phyloP scores from a whole-genome alignment of 2,888 invertebrate species.

The Drosophila aldrichi region DNA sequence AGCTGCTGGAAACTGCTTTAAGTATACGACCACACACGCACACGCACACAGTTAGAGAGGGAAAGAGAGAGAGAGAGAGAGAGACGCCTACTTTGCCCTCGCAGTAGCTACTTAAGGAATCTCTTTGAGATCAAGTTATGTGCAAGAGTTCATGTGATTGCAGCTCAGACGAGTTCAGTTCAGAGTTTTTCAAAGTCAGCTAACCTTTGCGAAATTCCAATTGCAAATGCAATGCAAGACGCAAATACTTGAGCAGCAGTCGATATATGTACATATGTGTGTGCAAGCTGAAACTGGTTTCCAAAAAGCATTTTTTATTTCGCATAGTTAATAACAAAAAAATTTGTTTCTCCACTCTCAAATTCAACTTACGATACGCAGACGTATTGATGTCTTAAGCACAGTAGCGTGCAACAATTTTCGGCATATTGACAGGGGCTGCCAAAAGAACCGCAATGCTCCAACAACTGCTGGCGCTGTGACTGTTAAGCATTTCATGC shows the following conservation, averaged over 20 bases:
- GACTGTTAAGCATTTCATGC: background rate
- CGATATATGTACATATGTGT: background rate
- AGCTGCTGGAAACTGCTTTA: constrained; percentile 2
- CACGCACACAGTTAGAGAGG: background rate
- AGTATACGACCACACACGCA: background rate
- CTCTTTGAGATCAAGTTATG: constrained; percentile 40
- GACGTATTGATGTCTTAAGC: background rate
- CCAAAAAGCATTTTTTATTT: background rate
- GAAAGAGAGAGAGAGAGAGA: too few species aligned
- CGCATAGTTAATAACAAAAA: background rate
- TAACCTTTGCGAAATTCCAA: constrained; percentile 21
- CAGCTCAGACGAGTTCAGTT: constrained; percentile 1
- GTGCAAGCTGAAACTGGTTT: background rate
- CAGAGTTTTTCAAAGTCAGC: constrained; percentile 21
- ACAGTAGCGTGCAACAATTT: background rate
- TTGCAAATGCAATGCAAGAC: constrained; percentile 23
- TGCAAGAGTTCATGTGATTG: constrained; percentile 25
- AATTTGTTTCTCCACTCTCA: background rate
- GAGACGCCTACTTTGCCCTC: background rate
- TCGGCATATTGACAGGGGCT: background rate
- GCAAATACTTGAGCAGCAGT: background rate
- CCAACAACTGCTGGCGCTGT: background rate
- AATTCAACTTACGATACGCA: background rate
- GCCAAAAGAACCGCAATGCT: background rate
- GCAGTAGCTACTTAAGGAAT: constrained; percentile 18